Conservation (phyloP, 2,797 vertebrate species). For the Acomys russatus region DNA sequence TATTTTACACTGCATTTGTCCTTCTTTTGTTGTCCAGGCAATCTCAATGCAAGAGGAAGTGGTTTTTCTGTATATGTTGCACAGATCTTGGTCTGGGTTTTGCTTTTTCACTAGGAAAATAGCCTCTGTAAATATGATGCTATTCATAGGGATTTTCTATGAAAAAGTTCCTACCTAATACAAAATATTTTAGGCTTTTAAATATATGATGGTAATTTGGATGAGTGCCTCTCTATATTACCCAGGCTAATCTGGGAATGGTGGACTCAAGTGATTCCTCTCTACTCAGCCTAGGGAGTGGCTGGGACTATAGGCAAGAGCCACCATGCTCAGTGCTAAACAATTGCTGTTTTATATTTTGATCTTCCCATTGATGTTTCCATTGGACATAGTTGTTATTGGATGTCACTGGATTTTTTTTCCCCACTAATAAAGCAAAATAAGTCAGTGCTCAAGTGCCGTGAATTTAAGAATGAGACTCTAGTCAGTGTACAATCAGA, state of each 20-base stretch:
- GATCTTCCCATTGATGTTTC: neutral
- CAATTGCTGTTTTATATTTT: neutral
- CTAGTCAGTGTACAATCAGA: neutral
- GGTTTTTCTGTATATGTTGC: constrained; percentile 46
- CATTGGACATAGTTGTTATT: neutral
- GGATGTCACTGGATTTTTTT: neutral
- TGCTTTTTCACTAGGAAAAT: constrained; percentile 8
- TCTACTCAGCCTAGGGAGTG: neutral
- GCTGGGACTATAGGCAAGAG: neutral
- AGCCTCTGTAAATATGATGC: constrained; percentile 11
- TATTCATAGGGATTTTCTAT: constrained; percentile 22
- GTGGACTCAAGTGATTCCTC: neutral
- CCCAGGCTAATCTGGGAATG: too few species aligned
- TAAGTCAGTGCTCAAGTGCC: constrained; percentile 8
- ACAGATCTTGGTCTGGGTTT: constrained; percentile 11
- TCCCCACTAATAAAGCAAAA: neutral
- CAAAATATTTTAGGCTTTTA: constrained; percentile 21
- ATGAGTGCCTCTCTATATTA: neutral
- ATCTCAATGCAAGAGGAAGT: constrained; percentile 53
- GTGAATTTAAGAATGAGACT: constrained; percentile 36
- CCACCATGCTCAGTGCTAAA: too few species aligned
- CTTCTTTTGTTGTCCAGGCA: constrained; percentile 67
- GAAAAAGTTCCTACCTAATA: constrained; percentile 23
- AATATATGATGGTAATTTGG: neutral
- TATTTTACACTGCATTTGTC: constrained; percentile 77